Conservation (phyloP, 2,888 invertebrate species). For the Pandemis cinnamomeana region DNA sequence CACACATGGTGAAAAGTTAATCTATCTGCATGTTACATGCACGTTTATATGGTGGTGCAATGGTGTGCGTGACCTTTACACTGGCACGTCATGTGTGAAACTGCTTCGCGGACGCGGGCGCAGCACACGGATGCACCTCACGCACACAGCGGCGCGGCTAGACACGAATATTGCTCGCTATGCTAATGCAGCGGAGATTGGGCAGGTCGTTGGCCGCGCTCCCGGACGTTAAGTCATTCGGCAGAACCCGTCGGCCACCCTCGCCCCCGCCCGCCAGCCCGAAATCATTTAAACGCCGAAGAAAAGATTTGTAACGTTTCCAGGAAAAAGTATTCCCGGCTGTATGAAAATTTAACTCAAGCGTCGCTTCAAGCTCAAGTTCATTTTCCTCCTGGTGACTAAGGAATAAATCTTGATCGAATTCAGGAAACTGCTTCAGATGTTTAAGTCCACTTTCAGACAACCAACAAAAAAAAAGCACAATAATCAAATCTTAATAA, state of each 20-base stretch:
- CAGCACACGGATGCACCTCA: conserved; percentile 52
- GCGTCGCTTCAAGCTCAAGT: neutral
- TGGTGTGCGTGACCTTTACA: conserved; percentile 45
- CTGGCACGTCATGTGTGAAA: conserved; percentile 45
- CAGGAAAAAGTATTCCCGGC: conserved; percentile 44
- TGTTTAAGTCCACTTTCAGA: neutral
- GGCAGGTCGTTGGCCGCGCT: conserved; percentile 83
- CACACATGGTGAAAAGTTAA: conserved; percentile 50
- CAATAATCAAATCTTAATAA: neutral
- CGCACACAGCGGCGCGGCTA: conserved; percentile 62
- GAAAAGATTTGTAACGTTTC: conserved; percentile 36
- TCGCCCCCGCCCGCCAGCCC: conserved; percentile 61
- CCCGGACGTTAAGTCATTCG: conserved; percentile 83
- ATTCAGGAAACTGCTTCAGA: neutral
- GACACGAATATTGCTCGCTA: conserved; percentile 83
- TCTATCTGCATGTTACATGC: conserved; percentile 58
- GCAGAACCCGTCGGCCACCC: conserved; percentile 79
- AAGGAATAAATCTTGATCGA: neutral
- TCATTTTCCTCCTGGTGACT: neutral
- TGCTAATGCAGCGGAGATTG: conserved; percentile 85
- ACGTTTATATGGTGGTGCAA: conserved; percentile 22
- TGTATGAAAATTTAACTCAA: conserved; percentile 13
- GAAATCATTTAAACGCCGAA: conserved; percentile 49
- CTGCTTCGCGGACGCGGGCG: conserved; percentile 54
- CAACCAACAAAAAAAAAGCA: neutral